These are phyloP conservation scores for Calameuta pallipes DNA, from an alignment of 2,888 invertebrate species.

Conservation along the genomic window DNA sequence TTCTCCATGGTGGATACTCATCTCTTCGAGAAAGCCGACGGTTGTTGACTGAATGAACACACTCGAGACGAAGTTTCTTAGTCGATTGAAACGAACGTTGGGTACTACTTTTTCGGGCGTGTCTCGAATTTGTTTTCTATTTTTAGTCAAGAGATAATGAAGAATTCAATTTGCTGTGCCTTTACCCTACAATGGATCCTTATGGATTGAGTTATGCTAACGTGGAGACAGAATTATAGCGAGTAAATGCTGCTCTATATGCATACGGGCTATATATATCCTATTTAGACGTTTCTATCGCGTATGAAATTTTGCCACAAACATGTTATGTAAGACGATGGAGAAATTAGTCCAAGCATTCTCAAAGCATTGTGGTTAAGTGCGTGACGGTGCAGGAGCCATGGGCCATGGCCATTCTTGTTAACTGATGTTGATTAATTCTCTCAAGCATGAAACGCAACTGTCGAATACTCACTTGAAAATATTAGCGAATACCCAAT, in stretches of 20 bases:
- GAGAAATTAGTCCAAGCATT: neutral
- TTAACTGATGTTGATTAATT: constrained; percentile 37
- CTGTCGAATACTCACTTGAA: neutral
- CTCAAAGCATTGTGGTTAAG: constrained; percentile 45
- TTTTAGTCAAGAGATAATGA: neutral
- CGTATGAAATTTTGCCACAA: neutral
- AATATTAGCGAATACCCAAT: neutral
- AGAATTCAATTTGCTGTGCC: neutral
- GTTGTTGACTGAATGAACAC: neutral
- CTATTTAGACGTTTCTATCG: neutral
- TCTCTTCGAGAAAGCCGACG: neutral
- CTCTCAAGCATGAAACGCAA: neutral
- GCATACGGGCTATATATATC: neutral
- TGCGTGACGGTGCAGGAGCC: constrained; percentile 48
- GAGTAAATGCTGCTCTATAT: neutral
- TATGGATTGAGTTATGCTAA: neutral
- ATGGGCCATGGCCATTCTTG: constrained; percentile 54
- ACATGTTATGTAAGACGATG: neutral
- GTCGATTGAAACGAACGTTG: neutral
- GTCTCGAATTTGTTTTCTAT: neutral
- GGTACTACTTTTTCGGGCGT: neutral
- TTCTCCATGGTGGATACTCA: neutral
- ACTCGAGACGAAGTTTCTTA: neutral
- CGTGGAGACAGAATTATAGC: neutral
- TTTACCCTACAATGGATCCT: neutral